phyloP scores from a whole-genome alignment of 2,797 vertebrate genomes.

The Melopsittacus undulatus region DNA sequence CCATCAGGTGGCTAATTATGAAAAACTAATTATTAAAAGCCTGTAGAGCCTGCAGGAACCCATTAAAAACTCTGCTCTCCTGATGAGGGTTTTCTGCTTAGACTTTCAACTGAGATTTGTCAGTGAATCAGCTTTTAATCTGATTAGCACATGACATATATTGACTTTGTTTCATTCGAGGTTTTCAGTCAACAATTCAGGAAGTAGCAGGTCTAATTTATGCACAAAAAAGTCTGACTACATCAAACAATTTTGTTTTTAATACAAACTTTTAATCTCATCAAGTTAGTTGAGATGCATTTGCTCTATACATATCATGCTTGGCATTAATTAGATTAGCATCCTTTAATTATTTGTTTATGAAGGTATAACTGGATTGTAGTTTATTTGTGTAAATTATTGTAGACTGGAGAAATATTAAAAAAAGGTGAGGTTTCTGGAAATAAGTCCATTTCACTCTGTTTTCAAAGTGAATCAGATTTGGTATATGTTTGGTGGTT shows the following conservation, averaged over 20 bases:
- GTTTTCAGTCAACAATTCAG: not conserved
- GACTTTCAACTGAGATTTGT: not conserved
- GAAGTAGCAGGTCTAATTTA: conserved; percentile 12
- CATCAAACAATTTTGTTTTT: conserved; percentile 1
- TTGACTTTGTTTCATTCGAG: conserved; percentile 5
- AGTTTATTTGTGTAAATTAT: not conserved
- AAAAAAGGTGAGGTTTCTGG: not conserved
- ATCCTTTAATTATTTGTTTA: conserved; percentile 21
- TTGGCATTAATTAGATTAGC: conserved; percentile 14
- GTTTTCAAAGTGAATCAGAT: not conserved
- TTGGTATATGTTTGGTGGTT: not conserved
- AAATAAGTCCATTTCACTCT: not conserved
- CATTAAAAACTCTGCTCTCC: not conserved
- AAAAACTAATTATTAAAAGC: not conserved
- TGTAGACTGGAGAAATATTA: not conserved
- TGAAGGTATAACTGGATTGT: not conserved
- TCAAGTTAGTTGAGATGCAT: not conserved
- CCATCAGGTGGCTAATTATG: not conserved
- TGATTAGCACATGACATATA: not conserved
- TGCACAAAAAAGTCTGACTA: not conserved
- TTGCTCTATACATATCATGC: not conserved
- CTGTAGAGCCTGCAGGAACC: not conserved
- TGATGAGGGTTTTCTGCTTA: not conserved
- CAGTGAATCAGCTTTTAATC: conserved; percentile 47
- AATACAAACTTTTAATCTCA: conserved; percentile 13